Conservation (phyloP, 23 tunicate genomes). For the Corella eumyota region DNA sequence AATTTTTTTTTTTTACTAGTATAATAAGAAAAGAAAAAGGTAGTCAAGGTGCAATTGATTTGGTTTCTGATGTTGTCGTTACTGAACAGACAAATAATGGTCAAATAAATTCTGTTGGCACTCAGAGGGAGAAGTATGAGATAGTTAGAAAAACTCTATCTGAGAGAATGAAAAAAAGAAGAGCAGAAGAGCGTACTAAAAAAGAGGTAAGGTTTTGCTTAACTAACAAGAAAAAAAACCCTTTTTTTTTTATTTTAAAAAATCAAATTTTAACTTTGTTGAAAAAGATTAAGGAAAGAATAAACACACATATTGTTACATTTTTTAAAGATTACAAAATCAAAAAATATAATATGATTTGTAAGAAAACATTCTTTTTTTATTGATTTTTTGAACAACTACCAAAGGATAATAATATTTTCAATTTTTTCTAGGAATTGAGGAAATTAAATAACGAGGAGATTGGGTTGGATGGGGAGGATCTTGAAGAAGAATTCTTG, state of each 20-base stretch:
- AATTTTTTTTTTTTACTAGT: slow-evolving; percentile 15
- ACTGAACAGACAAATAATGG: not conserved
- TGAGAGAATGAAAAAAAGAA: slow-evolving; percentile 61
- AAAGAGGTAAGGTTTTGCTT: slow-evolving; percentile 31
- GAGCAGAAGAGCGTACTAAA: slow-evolving; percentile 42
- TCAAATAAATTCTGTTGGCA: not conserved
- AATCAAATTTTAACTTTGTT: not conserved
- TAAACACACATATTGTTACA: no score
- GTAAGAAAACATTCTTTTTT: no score
- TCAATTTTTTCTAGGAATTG: slow-evolving; percentile 31
- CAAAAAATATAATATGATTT: no score
- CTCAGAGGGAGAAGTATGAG: slow-evolving; percentile 17
- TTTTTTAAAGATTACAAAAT: no score
- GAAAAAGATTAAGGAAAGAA: no score
- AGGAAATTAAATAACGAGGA: slow-evolving; percentile 69
- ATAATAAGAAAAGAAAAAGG: slow-evolving; percentile 43
- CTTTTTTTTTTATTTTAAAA: slow-evolving; percentile 2
- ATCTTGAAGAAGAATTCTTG: slow-evolving; percentile 24
- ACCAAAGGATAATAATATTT: not conserved
- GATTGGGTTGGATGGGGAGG: slow-evolving; percentile 60
- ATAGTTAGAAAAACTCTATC: slow-evolving; percentile 25
- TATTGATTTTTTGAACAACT: no score
- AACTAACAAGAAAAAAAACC: not conserved
- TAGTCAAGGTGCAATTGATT: slow-evolving; percentile 51
- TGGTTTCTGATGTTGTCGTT: slow-evolving; percentile 44